A percentile compares a stretch with the other conserved stretches of the same genome.
phyloP scores from a whole-genome alignment of 1,140 invertebrate species.

The Mya arenaria region DNA sequence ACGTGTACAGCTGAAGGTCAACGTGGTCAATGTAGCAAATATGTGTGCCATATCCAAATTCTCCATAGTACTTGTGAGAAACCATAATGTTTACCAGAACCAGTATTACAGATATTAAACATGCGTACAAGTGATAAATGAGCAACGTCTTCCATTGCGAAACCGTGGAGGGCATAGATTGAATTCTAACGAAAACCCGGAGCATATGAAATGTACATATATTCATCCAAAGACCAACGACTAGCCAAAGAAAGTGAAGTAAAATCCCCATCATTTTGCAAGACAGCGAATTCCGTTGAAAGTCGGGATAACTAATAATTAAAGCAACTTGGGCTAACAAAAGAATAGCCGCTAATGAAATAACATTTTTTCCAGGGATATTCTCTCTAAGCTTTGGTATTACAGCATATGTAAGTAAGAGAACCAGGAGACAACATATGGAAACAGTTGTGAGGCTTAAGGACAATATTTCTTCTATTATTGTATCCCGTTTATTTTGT shows the following conservation, averaged over 20 bases:
- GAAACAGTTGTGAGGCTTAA: too few species aligned
- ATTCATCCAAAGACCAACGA: conserved; percentile 39
- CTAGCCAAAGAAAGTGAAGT: conserved; percentile 20
- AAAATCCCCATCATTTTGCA: conserved; percentile 11
- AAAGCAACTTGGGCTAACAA: background rate
- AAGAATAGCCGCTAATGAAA: background rate
- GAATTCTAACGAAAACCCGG: background rate
- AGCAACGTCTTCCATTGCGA: background rate
- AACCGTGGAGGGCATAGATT: background rate
- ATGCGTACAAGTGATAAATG: background rate
- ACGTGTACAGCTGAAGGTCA: conserved; percentile 13
- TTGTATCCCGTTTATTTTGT: too few species aligned
- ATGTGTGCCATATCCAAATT: conserved; percentile 8
- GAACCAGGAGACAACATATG: too few species aligned
- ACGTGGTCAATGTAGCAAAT: conserved; percentile 7
- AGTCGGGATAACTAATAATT: background rate
- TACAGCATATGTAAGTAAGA: too few species aligned
- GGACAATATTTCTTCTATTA: too few species aligned
- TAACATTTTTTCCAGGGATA: background rate
- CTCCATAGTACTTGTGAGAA: background rate
- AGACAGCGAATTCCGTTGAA: background rate
- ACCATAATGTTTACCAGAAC: conserved; percentile 6
- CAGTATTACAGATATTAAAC: background rate
- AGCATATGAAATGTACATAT: conserved; percentile 47
- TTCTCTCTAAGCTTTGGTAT: background rate